A percentile compares a stretch with the other conserved stretches of the same genome.
These are phyloP conservation scores for Aegotheles bennettii DNA, from an alignment of 2,113 vertebrate genomes.

Conservation along the genomic window DNA sequence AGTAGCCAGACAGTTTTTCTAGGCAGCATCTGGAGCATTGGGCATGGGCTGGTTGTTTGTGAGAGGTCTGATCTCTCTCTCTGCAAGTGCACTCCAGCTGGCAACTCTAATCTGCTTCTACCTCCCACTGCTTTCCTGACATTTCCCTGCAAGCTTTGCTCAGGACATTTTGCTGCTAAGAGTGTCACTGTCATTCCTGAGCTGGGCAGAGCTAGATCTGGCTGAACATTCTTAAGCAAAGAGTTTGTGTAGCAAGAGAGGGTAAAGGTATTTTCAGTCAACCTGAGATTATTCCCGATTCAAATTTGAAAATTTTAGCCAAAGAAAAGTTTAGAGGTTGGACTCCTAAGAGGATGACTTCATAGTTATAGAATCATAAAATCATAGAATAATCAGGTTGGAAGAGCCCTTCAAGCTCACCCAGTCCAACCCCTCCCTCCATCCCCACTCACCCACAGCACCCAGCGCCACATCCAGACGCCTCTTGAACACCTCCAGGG, in stretches of 20 bases:
- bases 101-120: neutral
- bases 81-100: neutral
- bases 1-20: neutral
- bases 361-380: no score
- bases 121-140: neutral
- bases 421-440: no score
- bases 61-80: neutral
- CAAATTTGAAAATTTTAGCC: neutral
- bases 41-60: neutral
- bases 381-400: no score
- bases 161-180: neutral
- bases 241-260: neutral
- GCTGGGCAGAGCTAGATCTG: neutral
- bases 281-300: neutral
- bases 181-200: accelerated
- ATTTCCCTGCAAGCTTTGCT: neutral
- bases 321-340: neutral
- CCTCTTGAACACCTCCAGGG: no score
- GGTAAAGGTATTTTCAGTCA: neutral
- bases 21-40: neutral
- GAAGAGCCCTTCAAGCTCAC: no score
- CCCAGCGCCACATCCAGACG: no score
- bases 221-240: neutral
- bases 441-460: no score
- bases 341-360: neutral